A percentile compares a stretch with the other conserved stretches of the same genome.
phyloP scores from a whole-genome alignment of 2,113 vertebrate genomes.

The Poecilia latipinna region DNA sequence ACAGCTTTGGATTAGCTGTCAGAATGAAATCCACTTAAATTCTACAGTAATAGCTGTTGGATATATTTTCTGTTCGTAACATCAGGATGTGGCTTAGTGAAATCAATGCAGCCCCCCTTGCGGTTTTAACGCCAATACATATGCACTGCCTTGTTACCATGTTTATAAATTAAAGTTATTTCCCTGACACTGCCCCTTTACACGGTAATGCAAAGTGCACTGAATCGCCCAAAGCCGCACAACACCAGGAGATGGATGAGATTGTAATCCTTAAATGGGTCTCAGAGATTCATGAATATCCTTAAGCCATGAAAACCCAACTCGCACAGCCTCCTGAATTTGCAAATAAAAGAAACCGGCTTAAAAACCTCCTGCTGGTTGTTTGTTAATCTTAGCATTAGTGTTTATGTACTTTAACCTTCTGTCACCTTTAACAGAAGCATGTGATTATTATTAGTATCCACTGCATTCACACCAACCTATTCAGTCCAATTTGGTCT shows the following conservation, averaged over 20 bases:
- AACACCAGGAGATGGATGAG: conserved; percentile 69
- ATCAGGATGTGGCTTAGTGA: conserved; percentile 59
- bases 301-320: conserved; percentile 59
- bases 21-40: conserved; percentile 65
- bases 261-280: conserved; percentile 79
- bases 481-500: not conserved
- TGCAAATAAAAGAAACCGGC: conserved; percentile 48
- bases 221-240: conserved; percentile 64
- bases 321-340: conserved; percentile 42
- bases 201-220: conserved; percentile 67
- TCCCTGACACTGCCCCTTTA: conserved; percentile 34
- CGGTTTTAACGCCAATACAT: conserved; percentile 61
- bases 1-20: conserved; percentile 58
- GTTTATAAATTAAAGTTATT: conserved; percentile 70
- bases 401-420: conserved; percentile 50
- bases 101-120: conserved; percentile 57
- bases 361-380: conserved; percentile 59
- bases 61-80: conserved; percentile 66
- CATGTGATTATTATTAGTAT: conserved; percentile 60
- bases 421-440: conserved; percentile 55
- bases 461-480: conserved; percentile 29
- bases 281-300: conserved; percentile 79
- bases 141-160: conserved; percentile 78
- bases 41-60: conserved; percentile 65
- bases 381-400: conserved; percentile 61